Base-by-base conservation (phyloP, 2,888 invertebrate species). In the Chironomus tentans region DNA sequence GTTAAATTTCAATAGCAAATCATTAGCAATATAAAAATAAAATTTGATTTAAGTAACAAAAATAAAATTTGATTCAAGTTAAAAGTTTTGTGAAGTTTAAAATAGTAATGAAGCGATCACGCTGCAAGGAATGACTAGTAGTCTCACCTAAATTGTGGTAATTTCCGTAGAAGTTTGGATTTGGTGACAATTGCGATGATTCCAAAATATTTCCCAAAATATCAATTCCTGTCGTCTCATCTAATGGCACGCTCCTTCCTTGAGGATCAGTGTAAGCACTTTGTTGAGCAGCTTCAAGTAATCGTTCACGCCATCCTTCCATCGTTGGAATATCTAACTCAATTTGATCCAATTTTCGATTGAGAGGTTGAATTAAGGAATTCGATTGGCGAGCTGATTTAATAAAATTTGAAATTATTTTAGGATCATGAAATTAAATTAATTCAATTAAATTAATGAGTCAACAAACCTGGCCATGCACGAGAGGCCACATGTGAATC, bases 121-220 rank as follows among this genome's bases (percentile, higher is more conserved):
- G n/a, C n/a, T n/a, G n/a, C n/a, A n/a, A n/a, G n/a, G n/a, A n/a
- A n/a, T n/a, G n/a, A n/a, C n/a, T n/a, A n/a, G n/a, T n/a, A n/a
- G n/a, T n/a, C 82, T 93, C 65, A 65, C 56, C 18, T n/a, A 2
- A 15, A 3, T 10, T 15, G 12, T 2, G 2, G 18, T 38, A 38
- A 1, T 10, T 7, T 10, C 94, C 94, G 81, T 93, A 93, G 80
- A 90, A 86, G 48, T 85, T 84, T 2, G 87, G 85, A 84, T 93
- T 93, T 5, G 88, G 87, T 68, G 92, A 90, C 65, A 93, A 81
- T 18, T 61, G n/a, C 78, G 90, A 89, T 0, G 92, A 87, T 82
- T 94, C 94, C 81, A 94, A 85, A 79, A 94, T 87, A 82, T 94
- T 92, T 10, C 94, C 94, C 22, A 95, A 85, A 10, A 88, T 84